These are phyloP conservation scores for Sarcophaga carnaria DNA, from an alignment of 2,888 invertebrate genomes.

Conservation along the genomic window DNA sequence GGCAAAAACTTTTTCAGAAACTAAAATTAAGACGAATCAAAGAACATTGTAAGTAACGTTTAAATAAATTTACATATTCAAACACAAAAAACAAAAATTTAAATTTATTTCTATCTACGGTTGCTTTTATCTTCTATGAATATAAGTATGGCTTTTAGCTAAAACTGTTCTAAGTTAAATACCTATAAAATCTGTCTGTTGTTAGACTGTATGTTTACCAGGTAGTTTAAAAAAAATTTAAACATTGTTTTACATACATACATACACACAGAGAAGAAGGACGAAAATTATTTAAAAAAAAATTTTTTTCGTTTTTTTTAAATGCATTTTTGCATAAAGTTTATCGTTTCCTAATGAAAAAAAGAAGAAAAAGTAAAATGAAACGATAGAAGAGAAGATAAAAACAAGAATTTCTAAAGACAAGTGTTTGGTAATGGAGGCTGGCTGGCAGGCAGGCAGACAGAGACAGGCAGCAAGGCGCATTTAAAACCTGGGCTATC, in stretches of 20 bases:
- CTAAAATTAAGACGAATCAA: slow-evolving; percentile 65
- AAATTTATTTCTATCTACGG: too few relatives aligned
- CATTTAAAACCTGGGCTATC: neutral
- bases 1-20: slow-evolving; percentile 51
- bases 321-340: slow-evolving; percentile 34
- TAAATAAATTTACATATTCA: slow-evolving; percentile 64
- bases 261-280: neutral
- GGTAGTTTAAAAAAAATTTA: too few relatives aligned
- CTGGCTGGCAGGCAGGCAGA: neutral
- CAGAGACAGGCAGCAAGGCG: too few relatives aligned
- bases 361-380: too few relatives aligned
- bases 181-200: too few relatives aligned
- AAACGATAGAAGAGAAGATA: too few relatives aligned
- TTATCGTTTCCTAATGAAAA: slow-evolving; percentile 15
- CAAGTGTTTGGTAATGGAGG: slow-evolving; percentile 1
- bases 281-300: neutral
- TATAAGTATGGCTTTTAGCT: too few relatives aligned
- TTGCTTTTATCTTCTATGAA: too few relatives aligned
- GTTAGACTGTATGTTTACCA: too few relatives aligned
- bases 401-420: slow-evolving; percentile 6
- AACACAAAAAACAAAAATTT: neutral
- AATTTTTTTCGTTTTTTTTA: neutral
- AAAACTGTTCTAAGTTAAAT: too few relatives aligned
- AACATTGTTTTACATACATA: too few relatives aligned
- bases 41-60: slow-evolving; percentile 63